phyloP scores from a whole-genome alignment of 2,113 vertebrate species.

The Pomatorhinus ruficollis region DNA sequence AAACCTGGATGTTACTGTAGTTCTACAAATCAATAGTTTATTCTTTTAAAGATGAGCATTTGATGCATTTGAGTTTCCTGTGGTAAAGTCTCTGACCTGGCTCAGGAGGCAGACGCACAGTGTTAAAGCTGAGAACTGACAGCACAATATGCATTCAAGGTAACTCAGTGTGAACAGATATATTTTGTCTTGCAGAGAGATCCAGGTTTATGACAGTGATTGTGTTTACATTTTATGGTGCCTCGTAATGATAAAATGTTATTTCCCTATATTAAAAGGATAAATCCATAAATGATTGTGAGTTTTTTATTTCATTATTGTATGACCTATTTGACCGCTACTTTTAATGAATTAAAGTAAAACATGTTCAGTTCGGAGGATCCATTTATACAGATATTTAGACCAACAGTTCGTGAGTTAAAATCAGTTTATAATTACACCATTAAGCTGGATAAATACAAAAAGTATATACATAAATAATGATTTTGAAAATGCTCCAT shows the following conservation, averaged over 20 bases:
- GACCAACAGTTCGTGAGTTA: neutral
- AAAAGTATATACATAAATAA: constrained; percentile 36
- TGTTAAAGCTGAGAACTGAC: constrained; percentile 31
- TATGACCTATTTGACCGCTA: neutral
- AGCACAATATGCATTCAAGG: constrained; percentile 65
- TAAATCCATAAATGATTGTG: constrained; percentile 75
- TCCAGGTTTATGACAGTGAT: constrained; percentile 92
- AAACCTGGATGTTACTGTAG: constrained; percentile 85
- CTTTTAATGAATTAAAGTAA: constrained; percentile 1
- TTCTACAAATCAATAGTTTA: constrained; percentile 52
- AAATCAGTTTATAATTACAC: constrained; percentile 54
- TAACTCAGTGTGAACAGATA: constrained; percentile 63
- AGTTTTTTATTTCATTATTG: constrained; percentile 66
- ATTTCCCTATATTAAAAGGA: constrained; percentile 90
- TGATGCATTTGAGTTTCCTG: constrained; percentile 45
- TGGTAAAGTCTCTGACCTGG: constrained; percentile 7
- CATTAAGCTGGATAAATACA: constrained; percentile 44
- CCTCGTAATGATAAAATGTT: constrained; percentile 90
- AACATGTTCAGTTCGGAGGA: neutral
- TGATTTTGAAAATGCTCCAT: neutral
- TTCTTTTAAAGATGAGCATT: constrained; percentile 55
- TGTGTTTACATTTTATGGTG: constrained; percentile 98
- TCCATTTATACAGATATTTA: constrained; percentile 10
- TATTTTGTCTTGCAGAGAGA: constrained; percentile 67
- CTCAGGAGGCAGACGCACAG: constrained; percentile 33